phyloP scores from a whole-genome alignment of 2,113 vertebrate species.

The Arenaria interpres region DNA sequence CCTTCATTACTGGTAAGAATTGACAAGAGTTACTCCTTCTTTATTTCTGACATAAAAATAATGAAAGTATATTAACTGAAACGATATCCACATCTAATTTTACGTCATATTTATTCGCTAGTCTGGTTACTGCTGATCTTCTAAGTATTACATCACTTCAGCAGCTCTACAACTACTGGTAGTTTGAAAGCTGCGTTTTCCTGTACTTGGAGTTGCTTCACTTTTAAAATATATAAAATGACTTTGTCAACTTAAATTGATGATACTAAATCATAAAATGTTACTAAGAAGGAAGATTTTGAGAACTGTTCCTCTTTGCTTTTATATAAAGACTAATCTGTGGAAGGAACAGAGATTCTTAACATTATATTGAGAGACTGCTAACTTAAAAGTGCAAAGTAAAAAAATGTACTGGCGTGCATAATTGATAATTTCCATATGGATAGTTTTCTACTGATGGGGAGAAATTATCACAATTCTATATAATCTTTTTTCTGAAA shows the following conservation, averaged over 20 bases:
- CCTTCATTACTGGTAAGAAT: conserved; percentile 96
- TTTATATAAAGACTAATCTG: not conserved
- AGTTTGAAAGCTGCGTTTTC: not conserved
- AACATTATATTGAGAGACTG: not conserved
- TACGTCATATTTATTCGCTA: not conserved
- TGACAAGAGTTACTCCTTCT: conserved; percentile 67
- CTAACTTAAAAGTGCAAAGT: conserved; percentile 54
- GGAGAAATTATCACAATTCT: conserved; percentile 64
- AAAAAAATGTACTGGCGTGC: conserved; percentile 6
- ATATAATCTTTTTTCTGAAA: not conserved
- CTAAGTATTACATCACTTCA: not conserved
- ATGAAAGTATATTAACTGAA: conserved; percentile 41
- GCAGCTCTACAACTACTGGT: not conserved
- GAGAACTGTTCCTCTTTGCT: not conserved
- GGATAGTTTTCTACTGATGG: conserved; percentile 58
- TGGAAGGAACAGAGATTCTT: not conserved
- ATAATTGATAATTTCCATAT: conserved; percentile 52
- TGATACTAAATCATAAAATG: not conserved
- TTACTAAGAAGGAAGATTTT: not conserved
- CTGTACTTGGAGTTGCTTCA: conserved; percentile 35
- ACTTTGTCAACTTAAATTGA: not conserved
- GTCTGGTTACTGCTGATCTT: not conserved
- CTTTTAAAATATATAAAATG: not conserved
- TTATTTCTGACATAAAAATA: conserved; percentile 68
- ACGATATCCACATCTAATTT: conserved; percentile 13